These are phyloP conservation scores for Coremacera marginata DNA, from an alignment of 2,888 invertebrate species.

Conservation along the genomic window DNA sequence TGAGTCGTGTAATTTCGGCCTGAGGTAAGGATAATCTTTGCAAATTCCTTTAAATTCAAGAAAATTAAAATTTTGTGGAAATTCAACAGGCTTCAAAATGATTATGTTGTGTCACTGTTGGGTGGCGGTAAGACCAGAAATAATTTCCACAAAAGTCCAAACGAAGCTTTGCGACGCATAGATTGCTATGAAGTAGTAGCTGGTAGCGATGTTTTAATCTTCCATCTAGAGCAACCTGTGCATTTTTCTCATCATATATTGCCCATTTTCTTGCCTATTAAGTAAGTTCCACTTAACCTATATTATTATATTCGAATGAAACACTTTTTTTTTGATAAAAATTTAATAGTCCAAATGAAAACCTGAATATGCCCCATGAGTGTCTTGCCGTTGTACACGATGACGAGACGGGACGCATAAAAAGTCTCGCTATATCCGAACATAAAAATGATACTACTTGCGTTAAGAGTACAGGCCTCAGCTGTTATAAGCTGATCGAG, in stretches of 20 bases:
- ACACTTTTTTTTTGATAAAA: too few relatives aligned
- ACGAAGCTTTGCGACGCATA: slow-evolving; percentile 78
- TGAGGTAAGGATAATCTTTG: slow-evolving; percentile 53
- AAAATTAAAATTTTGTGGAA: background rate
- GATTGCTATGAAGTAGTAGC: slow-evolving; percentile 73
- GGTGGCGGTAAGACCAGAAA: slow-evolving; percentile 77
- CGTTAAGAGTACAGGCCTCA: slow-evolving; percentile 26
- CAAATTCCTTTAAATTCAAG: background rate
- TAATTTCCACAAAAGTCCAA: slow-evolving; percentile 73
- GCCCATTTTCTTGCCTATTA: slow-evolving; percentile 72
- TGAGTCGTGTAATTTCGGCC: slow-evolving; percentile 70
- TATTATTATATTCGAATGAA: background rate
- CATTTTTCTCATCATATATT: slow-evolving; percentile 76
- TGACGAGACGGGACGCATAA: slow-evolving; percentile 71
- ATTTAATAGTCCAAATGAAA: slow-evolving; percentile 18
- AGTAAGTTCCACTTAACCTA: background rate
- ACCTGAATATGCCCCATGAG: slow-evolving; percentile 64
- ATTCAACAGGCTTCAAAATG: slow-evolving; percentile 70
- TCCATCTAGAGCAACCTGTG: slow-evolving; percentile 75
- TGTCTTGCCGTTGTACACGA: slow-evolving; percentile 77
- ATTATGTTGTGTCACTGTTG: slow-evolving; percentile 76
- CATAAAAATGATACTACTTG: slow-evolving; percentile 52
- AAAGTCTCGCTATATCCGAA: slow-evolving; percentile 70
- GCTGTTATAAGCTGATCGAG: slow-evolving; percentile 61
- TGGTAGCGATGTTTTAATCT: slow-evolving; percentile 73